phyloP scores from a whole-genome alignment of 2,888 invertebrate genomes.

The Diploptera punctata region DNA sequence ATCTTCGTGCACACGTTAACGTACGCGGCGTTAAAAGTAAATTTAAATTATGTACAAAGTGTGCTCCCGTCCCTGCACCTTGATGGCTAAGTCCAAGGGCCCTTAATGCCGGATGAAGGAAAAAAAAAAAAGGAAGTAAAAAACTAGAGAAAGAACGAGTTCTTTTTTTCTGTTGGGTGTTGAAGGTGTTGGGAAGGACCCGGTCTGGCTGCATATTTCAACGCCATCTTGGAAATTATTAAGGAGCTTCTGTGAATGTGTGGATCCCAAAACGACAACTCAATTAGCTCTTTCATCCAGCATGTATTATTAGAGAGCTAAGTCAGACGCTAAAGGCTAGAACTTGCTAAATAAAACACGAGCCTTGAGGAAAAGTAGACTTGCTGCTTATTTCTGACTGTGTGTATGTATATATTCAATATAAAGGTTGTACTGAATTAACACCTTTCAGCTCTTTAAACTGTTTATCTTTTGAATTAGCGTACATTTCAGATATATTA shows the following conservation, averaged over 20 bases:
- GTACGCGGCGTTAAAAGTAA: slow-evolving; percentile 44
- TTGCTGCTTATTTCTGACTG: slow-evolving; percentile 27
- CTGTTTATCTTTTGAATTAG: too few species aligned
- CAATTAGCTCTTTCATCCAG: slow-evolving; percentile 45
- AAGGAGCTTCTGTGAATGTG: slow-evolving; percentile 41
- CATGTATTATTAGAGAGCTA: slow-evolving; percentile 41
- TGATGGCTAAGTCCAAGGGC: slow-evolving; percentile 38
- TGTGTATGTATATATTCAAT: not conserved
- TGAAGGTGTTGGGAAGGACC: slow-evolving; percentile 37
- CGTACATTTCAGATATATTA: too few species aligned
- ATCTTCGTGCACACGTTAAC: slow-evolving; percentile 41
- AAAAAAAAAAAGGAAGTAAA: slow-evolving; percentile 19
- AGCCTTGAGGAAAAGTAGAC: slow-evolving; percentile 24
- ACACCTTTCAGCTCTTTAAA: too few species aligned
- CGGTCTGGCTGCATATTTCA: slow-evolving; percentile 42
- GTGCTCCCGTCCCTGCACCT: slow-evolving; percentile 33
- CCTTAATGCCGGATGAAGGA: slow-evolving; percentile 39
- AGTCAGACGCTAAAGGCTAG: slow-evolving; percentile 27
- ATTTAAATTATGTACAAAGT: slow-evolving; percentile 43
- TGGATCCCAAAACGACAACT: slow-evolving; percentile 44
- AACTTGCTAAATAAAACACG: slow-evolving; percentile 39
- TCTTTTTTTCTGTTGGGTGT: slow-evolving; percentile 30
- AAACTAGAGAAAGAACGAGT: slow-evolving; percentile 2
- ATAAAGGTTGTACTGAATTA: too few species aligned
- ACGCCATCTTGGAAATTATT: slow-evolving; percentile 40